These are phyloP conservation scores for Lipotes vexillifer DNA, from an alignment of 2,113 vertebrate species.

Conservation along the genomic window DNA sequence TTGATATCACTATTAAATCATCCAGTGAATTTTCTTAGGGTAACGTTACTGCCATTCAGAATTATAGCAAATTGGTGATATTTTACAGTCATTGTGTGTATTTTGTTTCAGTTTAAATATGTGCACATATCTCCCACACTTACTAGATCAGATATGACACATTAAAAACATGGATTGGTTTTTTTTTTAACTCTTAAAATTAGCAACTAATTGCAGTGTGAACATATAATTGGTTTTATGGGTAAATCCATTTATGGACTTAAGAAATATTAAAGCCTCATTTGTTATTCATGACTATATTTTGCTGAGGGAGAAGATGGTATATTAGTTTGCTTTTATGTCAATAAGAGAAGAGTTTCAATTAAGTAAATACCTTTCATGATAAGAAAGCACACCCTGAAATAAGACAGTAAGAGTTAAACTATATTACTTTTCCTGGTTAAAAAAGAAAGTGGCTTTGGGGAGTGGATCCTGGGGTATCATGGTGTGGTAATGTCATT, in stretches of 20 bases:
- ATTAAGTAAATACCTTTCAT: neutral
- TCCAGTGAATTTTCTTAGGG: constrained; percentile 64
- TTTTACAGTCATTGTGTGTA: constrained; percentile 47
- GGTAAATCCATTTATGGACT: constrained; percentile 32
- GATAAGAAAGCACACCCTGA: neutral
- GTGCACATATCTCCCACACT: constrained; percentile 21
- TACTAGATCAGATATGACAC: constrained; percentile 49
- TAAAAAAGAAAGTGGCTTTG: neutral
- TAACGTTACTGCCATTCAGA: constrained; percentile 70
- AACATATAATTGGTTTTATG: constrained; percentile 41
- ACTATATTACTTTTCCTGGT: neutral
- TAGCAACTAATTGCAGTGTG: constrained; percentile 49
- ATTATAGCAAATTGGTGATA: constrained; percentile 65
- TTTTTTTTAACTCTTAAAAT: constrained; percentile 27
- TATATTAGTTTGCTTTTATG: neutral
- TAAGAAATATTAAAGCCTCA: neutral
- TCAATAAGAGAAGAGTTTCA: neutral
- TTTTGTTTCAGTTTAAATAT: constrained; percentile 61
- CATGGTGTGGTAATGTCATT: constrained; percentile 12
- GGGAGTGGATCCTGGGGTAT: constrained; percentile 1
- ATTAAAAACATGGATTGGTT: constrained; percentile 45
- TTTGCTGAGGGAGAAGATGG: neutral
- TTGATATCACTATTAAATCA: constrained; percentile 57
- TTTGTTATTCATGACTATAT: constrained; percentile 4
- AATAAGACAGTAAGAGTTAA: constrained; percentile 19